Evolutionary conservation across 2,113 vertebrate species (phyloP).

Genomic region (Nycticorax nycticorax): DNA sequence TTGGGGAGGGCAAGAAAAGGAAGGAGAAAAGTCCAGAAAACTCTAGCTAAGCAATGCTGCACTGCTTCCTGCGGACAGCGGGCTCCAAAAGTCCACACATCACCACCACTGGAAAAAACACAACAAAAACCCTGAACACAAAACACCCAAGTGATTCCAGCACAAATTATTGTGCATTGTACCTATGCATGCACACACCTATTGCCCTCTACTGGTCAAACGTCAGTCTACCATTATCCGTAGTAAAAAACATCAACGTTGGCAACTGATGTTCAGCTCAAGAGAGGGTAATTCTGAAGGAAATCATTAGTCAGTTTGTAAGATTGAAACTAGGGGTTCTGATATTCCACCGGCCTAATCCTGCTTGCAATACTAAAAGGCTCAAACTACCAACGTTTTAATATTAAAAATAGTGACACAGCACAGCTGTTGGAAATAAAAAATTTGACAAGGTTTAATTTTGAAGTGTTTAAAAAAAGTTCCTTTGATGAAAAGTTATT

Average conservation of each 20-base stretch:
- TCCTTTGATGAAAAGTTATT: not conserved
- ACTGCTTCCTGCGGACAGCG: not conserved
- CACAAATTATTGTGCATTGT: rapidly evolving
- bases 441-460: not conserved
- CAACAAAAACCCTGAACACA: not conserved
- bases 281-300: not conserved
- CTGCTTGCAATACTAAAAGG: not conserved
- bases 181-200: not conserved
- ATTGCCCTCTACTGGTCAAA: constrained; percentile 47
- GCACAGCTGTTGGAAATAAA: not conserved
- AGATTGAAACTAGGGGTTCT: not conserved
- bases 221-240: not conserved
- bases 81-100: not conserved
- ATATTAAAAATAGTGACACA: not conserved
- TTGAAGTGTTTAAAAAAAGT: not conserved
- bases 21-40: not conserved
- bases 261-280: not conserved
- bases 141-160: not conserved
- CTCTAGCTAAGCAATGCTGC: not conserved
- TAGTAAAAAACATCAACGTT: not conserved
- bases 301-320: not conserved
- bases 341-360: not conserved
- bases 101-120: not conserved
- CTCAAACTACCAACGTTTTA: rapidly evolving
- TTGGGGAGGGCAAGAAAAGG: not conserved